Conservation (phyloP, 2,797 vertebrate species). For the Liparis tanakae region DNA sequence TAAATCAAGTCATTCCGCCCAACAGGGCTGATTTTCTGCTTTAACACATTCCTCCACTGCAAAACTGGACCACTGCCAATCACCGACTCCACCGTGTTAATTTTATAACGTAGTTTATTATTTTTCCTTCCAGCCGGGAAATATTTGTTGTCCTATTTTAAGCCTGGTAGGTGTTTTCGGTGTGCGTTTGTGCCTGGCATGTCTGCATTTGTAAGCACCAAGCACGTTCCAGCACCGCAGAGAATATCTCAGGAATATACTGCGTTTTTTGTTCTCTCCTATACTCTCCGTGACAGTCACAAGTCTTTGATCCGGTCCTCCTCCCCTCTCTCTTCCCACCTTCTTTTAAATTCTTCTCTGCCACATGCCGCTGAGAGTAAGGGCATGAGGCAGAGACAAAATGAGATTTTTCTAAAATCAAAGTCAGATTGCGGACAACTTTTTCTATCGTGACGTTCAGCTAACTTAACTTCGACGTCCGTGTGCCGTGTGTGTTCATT, state of each 20-base stretch:
- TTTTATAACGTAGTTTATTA: slow-evolving; percentile 57
- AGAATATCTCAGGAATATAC: slow-evolving; percentile 79
- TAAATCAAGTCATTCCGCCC: slow-evolving; percentile 35
- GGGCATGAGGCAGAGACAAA: slow-evolving; percentile 27
- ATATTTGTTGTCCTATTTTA: slow-evolving; percentile 72
- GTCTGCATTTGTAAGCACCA: slow-evolving; percentile 66
- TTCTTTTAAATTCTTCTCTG: slow-evolving; percentile 68
- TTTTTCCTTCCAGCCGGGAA: slow-evolving; percentile 57
- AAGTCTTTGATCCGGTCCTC: slow-evolving; percentile 77
- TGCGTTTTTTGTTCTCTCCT: slow-evolving; percentile 55
- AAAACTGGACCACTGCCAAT: slow-evolving; percentile 53
- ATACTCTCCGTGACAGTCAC: slow-evolving; percentile 77
- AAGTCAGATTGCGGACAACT: slow-evolving; percentile 25
- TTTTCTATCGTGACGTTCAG: neutral
- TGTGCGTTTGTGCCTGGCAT: slow-evolving; percentile 41
- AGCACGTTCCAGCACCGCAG: slow-evolving; percentile 59
- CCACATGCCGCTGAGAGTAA: slow-evolving; percentile 41
- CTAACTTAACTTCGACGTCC: slow-evolving; percentile 1
- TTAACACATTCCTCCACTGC: slow-evolving; percentile 44
- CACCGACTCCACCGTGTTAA: slow-evolving; percentile 51
- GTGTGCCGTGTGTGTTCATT: neutral
- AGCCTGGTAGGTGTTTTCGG: slow-evolving; percentile 56
- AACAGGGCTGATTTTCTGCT: slow-evolving; percentile 39
- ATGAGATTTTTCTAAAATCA: slow-evolving; percentile 23
- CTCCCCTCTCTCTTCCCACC: slow-evolving; percentile 59